Conservation (phyloP, 2,113 vertebrate genomes). For the Phoxinus phoxinus region DNA sequence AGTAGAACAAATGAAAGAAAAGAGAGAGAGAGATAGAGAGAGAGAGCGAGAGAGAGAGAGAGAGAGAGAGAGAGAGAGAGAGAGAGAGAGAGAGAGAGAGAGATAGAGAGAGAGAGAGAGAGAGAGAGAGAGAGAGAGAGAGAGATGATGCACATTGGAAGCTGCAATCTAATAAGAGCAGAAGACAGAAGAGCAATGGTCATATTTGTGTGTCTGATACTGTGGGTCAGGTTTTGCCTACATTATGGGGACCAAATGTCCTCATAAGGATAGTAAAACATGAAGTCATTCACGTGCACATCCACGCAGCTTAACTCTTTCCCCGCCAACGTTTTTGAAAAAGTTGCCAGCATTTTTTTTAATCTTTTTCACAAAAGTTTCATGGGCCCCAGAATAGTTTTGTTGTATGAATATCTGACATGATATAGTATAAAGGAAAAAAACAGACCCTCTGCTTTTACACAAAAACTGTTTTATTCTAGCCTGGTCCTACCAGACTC, state of each 20-base stretch:
- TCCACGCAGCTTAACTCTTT: background rate
- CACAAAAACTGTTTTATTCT: too few species aligned
- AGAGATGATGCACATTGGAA: slow-evolving; percentile 8
- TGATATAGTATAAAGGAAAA: too few species aligned
- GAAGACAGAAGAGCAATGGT: slow-evolving; percentile 13
- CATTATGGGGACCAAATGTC: background rate
- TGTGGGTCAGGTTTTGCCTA: slow-evolving; percentile 15
- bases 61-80: background rate
- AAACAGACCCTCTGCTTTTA: too few species aligned
- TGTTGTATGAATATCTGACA: too few species aligned
- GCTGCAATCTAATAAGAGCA: slow-evolving; percentile 32
- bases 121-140: background rate
- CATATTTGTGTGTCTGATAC: background rate
- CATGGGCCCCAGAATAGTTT: too few species aligned
- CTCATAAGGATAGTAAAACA: background rate
- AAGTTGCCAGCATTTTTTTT: too few species aligned
- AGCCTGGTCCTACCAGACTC: too few species aligned
- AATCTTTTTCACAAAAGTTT: too few species aligned
- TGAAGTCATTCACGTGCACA: background rate
- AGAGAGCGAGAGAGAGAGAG: background rate
- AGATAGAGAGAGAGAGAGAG: background rate
- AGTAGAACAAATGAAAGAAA: slow-evolving; percentile 31
- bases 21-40: background rate
- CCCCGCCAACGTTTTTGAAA: too few species aligned
- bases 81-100: background rate